Base-by-base conservation (phyloP, 2,888 invertebrate species). In the Epinotia brunnichana region DNA sequence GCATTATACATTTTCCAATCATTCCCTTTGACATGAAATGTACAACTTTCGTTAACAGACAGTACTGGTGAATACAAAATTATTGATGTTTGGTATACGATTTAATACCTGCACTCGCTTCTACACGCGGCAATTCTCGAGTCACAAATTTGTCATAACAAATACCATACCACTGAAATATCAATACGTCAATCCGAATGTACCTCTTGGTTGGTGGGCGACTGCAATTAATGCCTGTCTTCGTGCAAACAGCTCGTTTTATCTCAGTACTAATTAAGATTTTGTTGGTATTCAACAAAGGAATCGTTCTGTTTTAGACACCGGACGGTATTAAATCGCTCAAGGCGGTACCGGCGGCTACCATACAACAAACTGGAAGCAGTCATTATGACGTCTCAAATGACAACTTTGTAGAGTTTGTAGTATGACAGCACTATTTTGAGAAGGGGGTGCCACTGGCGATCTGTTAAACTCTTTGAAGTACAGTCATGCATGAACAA, bases 241-340 rank as follows among this genome's bases (percentile, higher is more conserved):
- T 15, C 61, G n/a, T 0, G 54, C 66, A 66, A 66, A 56, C 54
- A 17, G 54, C 54, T 48, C 62, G 48, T 66, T 66, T 56, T 41
- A 66, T 64, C 63, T 41, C 56, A 29, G 29, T 66, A 39, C 66
- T 66, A 66, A 66, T 66, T 66, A 66, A 66, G 66, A 66, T 66
- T 66, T 66, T 66, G 56, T 66, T 66, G 66, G 64, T 64, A 56
- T 53, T 66, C 41, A 41, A 66, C 66, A 66, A 66, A 66, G 54
- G 66, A 63, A 66, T 66, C 54, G 39, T 39, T 54, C 66, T 64
- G 54, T 54, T 64, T 66, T 39, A 66, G 66, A 56, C 66, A 19
- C 24, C 17, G 51, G 53, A 15, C 39, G 54, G 56, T 66, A 66
- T 66, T 66, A 66, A 62, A 51, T 62, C 41, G 39, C 54, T 41